Conservation (phyloP, 2,888 invertebrate genomes). For the Mythimna ferrago region DNA sequence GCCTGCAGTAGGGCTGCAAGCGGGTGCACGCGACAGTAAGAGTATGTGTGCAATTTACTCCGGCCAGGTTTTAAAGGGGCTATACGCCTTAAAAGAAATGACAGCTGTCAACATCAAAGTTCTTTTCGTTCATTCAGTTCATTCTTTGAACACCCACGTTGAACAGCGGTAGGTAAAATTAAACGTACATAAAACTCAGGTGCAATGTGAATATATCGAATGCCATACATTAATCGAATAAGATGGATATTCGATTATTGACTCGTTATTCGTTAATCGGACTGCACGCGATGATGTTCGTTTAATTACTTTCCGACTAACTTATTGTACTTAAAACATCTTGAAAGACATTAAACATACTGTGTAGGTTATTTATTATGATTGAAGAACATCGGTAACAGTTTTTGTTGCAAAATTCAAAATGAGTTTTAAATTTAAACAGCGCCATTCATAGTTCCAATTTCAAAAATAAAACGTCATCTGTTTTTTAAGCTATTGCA, state of each 20-base stretch:
- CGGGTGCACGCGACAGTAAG: too few species aligned
- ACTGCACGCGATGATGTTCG: conserved; percentile 7
- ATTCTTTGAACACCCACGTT: conserved; percentile 30
- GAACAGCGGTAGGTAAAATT: conserved; percentile 48
- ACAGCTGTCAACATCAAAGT: conserved; percentile 38
- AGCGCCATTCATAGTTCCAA: background rate
- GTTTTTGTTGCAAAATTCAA: background rate
- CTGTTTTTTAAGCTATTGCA: too few species aligned
- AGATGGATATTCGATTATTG: conserved; percentile 39
- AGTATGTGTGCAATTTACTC: too few species aligned
- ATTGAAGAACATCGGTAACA: conserved; percentile 7
- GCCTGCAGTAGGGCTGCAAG: too few species aligned
- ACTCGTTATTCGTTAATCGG: conserved; percentile 38
- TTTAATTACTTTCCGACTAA: conserved; percentile 25
- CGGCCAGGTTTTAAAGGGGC: too few species aligned
- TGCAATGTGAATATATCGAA: conserved; percentile 38
- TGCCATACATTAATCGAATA: conserved; percentile 25
- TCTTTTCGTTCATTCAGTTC: conserved; percentile 11
- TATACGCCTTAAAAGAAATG: conserved; percentile 7
- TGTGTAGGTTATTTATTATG: background rate
- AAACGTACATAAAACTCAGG: conserved; percentile 30
- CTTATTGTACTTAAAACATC: conserved; percentile 25
- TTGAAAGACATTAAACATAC: conserved; percentile 17
- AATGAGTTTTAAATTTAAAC: conserved; percentile 1
- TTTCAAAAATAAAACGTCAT: background rate